Percentiles rank a stretch among this genome's conserved stretches.
Evolutionary conservation across 1,140 invertebrate genomes (phyloP).

Genomic region (Amyelois transitella): DNA sequence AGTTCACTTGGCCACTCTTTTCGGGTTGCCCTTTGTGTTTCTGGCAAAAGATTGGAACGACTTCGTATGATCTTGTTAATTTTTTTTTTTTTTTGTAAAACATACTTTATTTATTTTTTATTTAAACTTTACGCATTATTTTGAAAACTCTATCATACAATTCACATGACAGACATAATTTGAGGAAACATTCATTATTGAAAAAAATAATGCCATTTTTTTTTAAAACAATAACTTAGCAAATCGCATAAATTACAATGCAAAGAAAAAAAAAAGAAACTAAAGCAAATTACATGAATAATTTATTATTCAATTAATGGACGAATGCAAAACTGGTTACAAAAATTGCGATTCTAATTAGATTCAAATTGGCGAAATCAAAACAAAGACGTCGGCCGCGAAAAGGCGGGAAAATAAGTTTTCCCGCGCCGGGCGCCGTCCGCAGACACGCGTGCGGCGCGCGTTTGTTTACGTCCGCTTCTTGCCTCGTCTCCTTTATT

Average conservation of each 20-base stretch:
- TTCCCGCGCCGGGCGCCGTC: conserved; percentile 42
- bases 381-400: conserved; percentile 28
- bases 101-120: not conserved
- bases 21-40: not conserved
- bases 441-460: conserved; percentile 54
- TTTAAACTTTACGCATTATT: no score
- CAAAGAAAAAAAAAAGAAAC: conserved; percentile 3
- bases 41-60: no score
- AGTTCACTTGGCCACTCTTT: conserved; percentile 3
- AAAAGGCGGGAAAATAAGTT: conserved; percentile 68
- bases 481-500: conserved; percentile 23
- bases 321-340: not conserved
- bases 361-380: conserved; percentile 44
- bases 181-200: no score
- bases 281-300: conserved; percentile 12
- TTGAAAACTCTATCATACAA: no score
- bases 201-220: no score
- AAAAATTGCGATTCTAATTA: conserved; percentile 34
- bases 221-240: no score
- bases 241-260: no score
- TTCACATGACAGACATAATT: no score
- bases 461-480: conserved; percentile 38
- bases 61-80: no score
- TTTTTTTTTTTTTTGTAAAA: not conserved
- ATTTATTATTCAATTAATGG: conserved; percentile 9